phyloP scores from a whole-genome alignment of 2,113 vertebrate species.

The Tragulus kanchil region DNA sequence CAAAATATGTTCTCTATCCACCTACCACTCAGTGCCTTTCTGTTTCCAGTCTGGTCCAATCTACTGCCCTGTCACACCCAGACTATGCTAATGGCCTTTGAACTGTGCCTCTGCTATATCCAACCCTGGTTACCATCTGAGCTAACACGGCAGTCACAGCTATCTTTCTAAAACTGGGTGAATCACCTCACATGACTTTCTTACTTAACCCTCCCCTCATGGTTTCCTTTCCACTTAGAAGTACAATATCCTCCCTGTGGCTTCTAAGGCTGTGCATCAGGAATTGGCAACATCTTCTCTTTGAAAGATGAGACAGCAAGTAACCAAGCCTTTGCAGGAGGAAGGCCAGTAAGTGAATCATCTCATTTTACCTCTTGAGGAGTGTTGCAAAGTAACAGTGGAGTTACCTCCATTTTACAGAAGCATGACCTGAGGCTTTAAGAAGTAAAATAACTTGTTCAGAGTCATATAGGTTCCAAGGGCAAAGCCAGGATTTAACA shows the following conservation, averaged over 20 bases:
- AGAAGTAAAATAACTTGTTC: background rate
- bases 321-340: background rate
- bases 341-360: background rate
- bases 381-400: background rate
- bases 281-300: background rate
- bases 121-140: too few species aligned
- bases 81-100: accelerated
- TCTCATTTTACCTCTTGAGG: background rate
- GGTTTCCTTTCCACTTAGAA: background rate
- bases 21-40: background rate
- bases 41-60: background rate
- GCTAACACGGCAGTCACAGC: background rate
- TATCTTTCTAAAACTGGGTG: background rate
- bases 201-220: background rate
- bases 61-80: accelerated
- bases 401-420: background rate
- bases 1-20: background rate
- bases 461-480: background rate
- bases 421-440: background rate
- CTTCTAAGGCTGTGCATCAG: background rate
- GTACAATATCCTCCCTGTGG: background rate
- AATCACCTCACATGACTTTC: background rate
- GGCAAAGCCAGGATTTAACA: background rate
- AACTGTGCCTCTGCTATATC: too few species aligned
- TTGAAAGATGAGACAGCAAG: background rate